Percentiles rank a stretch among this genome's conserved stretches.
Conservation (phyloP, 2,113 vertebrate species). For the Fulmarus glacialis region DNA sequence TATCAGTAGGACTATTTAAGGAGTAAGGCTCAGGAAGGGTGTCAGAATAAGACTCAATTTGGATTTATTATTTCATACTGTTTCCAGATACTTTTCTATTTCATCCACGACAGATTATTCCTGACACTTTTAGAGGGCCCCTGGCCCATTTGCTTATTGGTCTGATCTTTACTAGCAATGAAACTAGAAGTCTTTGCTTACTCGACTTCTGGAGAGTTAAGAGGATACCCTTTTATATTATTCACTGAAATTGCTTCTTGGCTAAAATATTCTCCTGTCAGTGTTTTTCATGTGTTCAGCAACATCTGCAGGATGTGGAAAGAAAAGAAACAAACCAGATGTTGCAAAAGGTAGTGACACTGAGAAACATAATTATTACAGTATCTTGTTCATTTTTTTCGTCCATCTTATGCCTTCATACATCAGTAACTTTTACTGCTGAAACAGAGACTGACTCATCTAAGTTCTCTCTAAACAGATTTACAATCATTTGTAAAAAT, state of each 20-base stretch:
- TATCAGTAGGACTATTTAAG: not conserved
- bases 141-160: slow-evolving; percentile 74
- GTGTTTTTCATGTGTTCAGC: slow-evolving; percentile 72
- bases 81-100: slow-evolving; percentile 67
- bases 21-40: not conserved
- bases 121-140: slow-evolving; percentile 76
- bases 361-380: slow-evolving; percentile 75
- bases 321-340: slow-evolving; percentile 82
- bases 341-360: slow-evolving; percentile 79
- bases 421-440: slow-evolving; percentile 69
- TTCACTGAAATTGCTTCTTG: slow-evolving; percentile 71
- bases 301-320: slow-evolving; percentile 83
- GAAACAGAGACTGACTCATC: slow-evolving; percentile 50
- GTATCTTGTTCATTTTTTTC: slow-evolving; percentile 38
- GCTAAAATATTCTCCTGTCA: slow-evolving; percentile 74
- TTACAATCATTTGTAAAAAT: slow-evolving; percentile 71
- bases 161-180: slow-evolving; percentile 76
- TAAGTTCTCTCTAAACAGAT: slow-evolving; percentile 70
- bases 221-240: slow-evolving; percentile 76
- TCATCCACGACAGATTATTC: slow-evolving; percentile 72
- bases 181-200: slow-evolving; percentile 74
- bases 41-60: not conserved
- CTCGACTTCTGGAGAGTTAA: slow-evolving; percentile 74
- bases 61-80: slow-evolving; percentile 62
- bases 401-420: slow-evolving; percentile 66